Conservation (phyloP, 2,888 invertebrate species). For the Tenthredo amoena region DNA sequence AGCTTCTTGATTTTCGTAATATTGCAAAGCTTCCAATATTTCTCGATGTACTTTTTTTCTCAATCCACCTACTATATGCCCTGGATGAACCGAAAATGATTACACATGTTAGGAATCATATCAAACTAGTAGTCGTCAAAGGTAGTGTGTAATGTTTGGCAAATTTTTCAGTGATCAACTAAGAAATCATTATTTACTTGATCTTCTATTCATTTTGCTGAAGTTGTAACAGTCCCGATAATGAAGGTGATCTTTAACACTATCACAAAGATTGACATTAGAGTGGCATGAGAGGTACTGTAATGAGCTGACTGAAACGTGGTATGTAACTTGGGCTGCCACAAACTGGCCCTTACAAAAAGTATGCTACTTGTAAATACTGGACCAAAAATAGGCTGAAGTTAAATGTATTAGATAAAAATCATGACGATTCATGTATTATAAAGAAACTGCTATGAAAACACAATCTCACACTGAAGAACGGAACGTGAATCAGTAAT, state of each 20-base stretch:
- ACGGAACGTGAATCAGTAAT: not conserved
- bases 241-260: too few relatives aligned
- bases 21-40: not conserved
- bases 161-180: not conserved
- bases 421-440: not conserved
- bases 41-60: not conserved
- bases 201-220: too few relatives aligned
- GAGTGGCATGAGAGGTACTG: too few relatives aligned
- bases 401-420: not conserved
- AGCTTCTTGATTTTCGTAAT: not conserved
- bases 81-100: conserved; percentile 11
- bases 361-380: too few relatives aligned
- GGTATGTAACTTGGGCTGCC: too few relatives aligned
- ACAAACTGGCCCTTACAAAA: too few relatives aligned
- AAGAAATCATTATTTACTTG: not conserved
- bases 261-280: too few relatives aligned
- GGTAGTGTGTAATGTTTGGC: not conserved
- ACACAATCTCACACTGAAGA: not conserved
- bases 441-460: not conserved
- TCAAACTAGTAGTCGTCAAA: not conserved
- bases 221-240: too few relatives aligned
- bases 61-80: not conserved
- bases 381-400: too few relatives aligned
- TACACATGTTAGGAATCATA: not conserved
- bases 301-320: too few relatives aligned